A percentile compares a stretch with the other conserved stretches of the same genome.
phyloP scores from a whole-genome alignment of 2,797 vertebrate species.

The Aplochiton taeniatus region DNA sequence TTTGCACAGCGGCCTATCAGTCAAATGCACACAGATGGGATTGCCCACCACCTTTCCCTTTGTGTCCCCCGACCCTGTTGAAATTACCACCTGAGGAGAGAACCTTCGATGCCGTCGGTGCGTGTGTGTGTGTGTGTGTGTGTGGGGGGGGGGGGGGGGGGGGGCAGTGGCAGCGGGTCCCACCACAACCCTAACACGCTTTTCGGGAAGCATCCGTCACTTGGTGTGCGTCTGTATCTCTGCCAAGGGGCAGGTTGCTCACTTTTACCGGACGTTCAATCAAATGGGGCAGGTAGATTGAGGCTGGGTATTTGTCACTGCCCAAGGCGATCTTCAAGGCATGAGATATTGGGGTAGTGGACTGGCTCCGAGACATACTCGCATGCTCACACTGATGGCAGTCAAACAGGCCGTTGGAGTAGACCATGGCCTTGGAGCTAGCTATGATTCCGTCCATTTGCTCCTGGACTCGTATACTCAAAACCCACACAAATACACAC shows the following conservation, averaged over 20 bases:
- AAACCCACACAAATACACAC: slow-evolving; percentile 3
- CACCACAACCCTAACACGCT: neutral
- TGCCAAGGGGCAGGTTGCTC: slow-evolving; percentile 4
- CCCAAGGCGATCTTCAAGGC: slow-evolving; percentile 18
- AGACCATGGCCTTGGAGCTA: no score
- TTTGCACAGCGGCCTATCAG: slow-evolving; percentile 36
- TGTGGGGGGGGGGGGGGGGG: no score
- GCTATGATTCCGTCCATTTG: no score
- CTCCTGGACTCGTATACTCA: no score
- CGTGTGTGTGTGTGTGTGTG: no score
- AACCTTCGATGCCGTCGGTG: no score
- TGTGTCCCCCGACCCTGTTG: slow-evolving; percentile 38
- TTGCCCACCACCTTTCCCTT: slow-evolving; percentile 36
- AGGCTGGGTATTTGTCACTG: slow-evolving; percentile 49
- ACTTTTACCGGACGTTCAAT: slow-evolving; percentile 42
- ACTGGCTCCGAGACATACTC: neutral
- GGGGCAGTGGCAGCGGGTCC: no score
- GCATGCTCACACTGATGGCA: slow-evolving; percentile 6
- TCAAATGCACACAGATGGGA: slow-evolving; percentile 37
- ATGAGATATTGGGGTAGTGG: slow-evolving; percentile 31
- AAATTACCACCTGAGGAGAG: slow-evolving; percentile 50
- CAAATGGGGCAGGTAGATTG: slow-evolving; percentile 19
- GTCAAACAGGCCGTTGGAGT: no score
- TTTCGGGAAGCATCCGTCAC: slow-evolving; percentile 11
- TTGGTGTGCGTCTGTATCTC: slow-evolving; percentile 11